A percentile compares a stretch with the other conserved stretches of the same genome.
Conservation (phyloP, 2,888 invertebrate species). For the Pachydiplax longipennis region DNA sequence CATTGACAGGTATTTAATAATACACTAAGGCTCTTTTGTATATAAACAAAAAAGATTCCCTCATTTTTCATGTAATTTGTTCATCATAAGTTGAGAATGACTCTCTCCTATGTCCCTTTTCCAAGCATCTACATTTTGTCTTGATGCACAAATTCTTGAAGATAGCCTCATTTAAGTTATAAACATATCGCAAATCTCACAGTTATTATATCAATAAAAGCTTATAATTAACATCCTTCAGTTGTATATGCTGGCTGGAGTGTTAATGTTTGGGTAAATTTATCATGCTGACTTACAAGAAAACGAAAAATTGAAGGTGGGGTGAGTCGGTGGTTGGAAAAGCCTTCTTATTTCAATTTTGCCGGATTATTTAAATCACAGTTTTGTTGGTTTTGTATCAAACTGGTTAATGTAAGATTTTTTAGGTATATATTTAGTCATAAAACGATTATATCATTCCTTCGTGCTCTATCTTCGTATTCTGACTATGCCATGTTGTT, state of each 20-base stretch:
- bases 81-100: neutral
- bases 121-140: neutral
- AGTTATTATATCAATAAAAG: no score
- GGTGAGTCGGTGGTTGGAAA: conserved; percentile 41
- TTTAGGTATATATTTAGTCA: neutral
- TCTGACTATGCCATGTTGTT: neutral
- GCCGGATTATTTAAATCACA: conserved; percentile 14
- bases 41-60: neutral
- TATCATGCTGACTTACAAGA: neutral
- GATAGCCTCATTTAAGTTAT: neutral
- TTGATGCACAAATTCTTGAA: neutral
- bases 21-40: neutral
- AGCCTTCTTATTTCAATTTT: conserved; percentile 20
- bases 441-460: no score
- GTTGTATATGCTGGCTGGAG: neutral
- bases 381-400: neutral
- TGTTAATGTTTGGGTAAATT: neutral
- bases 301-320: conserved; percentile 2
- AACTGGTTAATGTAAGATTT: neutral
- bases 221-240: neutral
- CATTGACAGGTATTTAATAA: neutral
- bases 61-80: neutral
- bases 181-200: neutral
- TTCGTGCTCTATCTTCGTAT: neutral
- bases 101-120: neutral